Percentiles rank a stretch among this genome's conserved stretches.
These are phyloP conservation scores for Jacana jacana DNA, from an alignment of 2,113 vertebrate genomes.

Conservation along the genomic window DNA sequence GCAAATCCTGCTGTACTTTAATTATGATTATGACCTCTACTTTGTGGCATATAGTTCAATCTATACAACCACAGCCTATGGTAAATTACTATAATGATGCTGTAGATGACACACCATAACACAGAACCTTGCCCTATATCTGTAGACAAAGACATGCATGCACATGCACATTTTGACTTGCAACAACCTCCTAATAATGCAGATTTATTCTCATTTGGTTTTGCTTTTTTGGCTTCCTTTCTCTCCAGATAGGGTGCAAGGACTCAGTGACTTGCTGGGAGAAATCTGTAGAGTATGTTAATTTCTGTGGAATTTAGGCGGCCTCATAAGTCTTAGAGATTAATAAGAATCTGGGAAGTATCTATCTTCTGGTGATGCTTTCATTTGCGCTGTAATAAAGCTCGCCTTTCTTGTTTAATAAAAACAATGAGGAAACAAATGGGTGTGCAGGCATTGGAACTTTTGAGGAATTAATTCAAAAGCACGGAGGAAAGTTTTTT, in stretches of 20 bases:
- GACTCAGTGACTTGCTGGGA: conserved; percentile 54
- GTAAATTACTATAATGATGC: background rate
- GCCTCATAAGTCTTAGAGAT: conserved; percentile 82
- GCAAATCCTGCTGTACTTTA: conserved; percentile 20
- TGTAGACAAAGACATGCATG: background rate
- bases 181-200: background rate
- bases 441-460: conserved; percentile 80
- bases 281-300: conserved; percentile 79
- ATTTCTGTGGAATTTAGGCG: conserved; percentile 77
- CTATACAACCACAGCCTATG: background rate
- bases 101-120: background rate
- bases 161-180: conserved; percentile 28
- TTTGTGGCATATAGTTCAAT: background rate
- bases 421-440: conserved; percentile 85
- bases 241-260: background rate
- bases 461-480: conserved; percentile 82
- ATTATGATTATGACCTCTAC: conserved; percentile 19
- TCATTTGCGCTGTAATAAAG: conserved; percentile 83
- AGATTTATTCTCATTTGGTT: conserved; percentile 12
- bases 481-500: conserved; percentile 73
- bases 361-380: conserved; percentile 82
- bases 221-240: background rate
- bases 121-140: background rate
- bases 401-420: conserved; percentile 83
- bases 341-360: conserved; percentile 83